These are phyloP conservation scores for Coregonus clupeaformis DNA, from an alignment of 2,113 vertebrate species.

Conservation along the genomic window DNA sequence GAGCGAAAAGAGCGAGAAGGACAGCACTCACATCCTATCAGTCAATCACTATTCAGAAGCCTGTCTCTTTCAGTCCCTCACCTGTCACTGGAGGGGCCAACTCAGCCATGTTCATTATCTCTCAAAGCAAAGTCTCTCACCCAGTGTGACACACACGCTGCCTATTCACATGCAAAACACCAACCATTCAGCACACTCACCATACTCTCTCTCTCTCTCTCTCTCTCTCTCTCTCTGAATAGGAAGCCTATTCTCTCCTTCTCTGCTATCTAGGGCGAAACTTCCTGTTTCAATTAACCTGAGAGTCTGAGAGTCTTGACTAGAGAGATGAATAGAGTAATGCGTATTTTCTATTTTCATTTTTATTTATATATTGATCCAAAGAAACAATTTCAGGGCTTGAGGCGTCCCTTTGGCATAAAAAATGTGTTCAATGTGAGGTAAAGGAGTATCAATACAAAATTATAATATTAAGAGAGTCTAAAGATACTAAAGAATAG, in stretches of 20 bases:
- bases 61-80: constrained; percentile 2
- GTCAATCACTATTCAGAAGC: constrained; percentile 17
- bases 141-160: constrained; percentile 10
- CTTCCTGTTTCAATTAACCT: background rate
- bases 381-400: background rate
- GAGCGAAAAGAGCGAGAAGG: background rate
- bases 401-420: background rate
- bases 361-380: background rate
- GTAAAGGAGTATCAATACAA: background rate
- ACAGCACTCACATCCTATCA: background rate
- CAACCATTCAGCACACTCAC: background rate
- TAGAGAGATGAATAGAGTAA: background rate
- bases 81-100: constrained; percentile 6
- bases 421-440: background rate
- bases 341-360: background rate
- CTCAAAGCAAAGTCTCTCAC: constrained; percentile 24
- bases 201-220: background rate
- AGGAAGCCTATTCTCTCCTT: background rate
- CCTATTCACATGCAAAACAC: background rate
- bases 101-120: constrained; percentile 22
- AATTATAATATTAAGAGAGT: background rate
- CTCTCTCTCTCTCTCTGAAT: background rate
- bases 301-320: background rate
- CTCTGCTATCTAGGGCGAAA: background rate
- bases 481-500: no score